phyloP scores from a whole-genome alignment of 37 sponge, comb jelly and placozoan genomes.

The Chondrosia reniformis region DNA sequence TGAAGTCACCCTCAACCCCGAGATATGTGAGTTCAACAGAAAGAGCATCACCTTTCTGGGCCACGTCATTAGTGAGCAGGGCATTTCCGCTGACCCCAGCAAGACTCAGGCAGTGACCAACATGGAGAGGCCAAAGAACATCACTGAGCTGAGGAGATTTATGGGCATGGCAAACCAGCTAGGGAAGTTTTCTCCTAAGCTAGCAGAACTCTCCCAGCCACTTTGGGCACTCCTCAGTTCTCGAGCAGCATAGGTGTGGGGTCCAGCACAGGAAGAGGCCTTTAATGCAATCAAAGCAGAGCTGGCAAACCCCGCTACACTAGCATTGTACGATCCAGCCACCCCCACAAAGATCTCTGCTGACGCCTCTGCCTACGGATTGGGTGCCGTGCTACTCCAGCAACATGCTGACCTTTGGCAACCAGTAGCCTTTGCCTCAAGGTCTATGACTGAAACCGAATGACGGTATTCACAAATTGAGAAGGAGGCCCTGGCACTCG shows the following conservation, averaged over 20 bases:
- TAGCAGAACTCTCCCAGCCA: slow-evolving; percentile 34
- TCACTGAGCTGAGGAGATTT: slow-evolving; percentile 30
- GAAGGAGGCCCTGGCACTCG: slow-evolving; percentile 16
- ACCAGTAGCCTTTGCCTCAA: slow-evolving; percentile 27
- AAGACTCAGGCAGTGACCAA: slow-evolving; percentile 27
- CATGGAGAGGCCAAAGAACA: slow-evolving; percentile 16
- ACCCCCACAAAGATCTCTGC: slow-evolving; percentile 11
- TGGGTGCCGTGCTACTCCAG: slow-evolving; percentile 27
- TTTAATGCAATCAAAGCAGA: slow-evolving; percentile 28
- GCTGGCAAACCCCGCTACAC: slow-evolving; percentile 29
- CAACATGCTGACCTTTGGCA: slow-evolving; percentile 1
- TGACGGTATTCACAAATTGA: neutral
- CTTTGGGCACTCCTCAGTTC: slow-evolving; percentile 40
- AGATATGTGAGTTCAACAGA: slow-evolving; percentile 39
- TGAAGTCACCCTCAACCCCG: slow-evolving; percentile 31
- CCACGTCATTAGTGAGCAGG: slow-evolving; percentile 24
- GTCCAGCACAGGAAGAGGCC: slow-evolving; percentile 23
- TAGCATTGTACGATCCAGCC: slow-evolving; percentile 38
- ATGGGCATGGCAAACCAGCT: slow-evolving; percentile 52
- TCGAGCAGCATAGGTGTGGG: slow-evolving; percentile 44
- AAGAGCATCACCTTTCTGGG: slow-evolving; percentile 20
- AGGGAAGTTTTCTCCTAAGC: slow-evolving; percentile 32
- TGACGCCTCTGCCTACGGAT: slow-evolving; percentile 33
- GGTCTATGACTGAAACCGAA: neutral
- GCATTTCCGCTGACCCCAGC: slow-evolving; percentile 32